Percentiles rank a stretch among this genome's conserved stretches.
These are phyloP conservation scores for Butorides virescens DNA, from an alignment of 2,113 vertebrate genomes.

Conservation along the genomic window DNA sequence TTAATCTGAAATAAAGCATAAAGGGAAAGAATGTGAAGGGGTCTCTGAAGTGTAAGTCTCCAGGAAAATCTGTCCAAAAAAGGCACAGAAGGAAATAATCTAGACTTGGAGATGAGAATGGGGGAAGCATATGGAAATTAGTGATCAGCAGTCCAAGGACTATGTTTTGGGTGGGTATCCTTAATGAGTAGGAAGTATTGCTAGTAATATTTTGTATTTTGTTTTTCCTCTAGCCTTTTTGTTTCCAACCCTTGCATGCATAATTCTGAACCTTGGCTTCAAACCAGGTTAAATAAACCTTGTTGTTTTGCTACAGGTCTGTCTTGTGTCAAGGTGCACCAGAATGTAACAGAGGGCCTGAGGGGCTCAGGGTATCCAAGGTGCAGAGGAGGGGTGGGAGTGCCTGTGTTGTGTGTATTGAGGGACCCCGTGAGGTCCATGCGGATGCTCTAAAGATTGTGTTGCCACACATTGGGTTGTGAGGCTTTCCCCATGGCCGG, in stretches of 20 bases:
- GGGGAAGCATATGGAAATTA: neutral
- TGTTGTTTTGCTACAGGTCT: neutral
- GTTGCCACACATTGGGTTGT: neutral
- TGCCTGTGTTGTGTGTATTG: neutral
- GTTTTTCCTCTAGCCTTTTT: neutral
- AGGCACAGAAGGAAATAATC: neutral
- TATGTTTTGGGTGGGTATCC: fast-evolving
- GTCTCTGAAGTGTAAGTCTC: neutral
- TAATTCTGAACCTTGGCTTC: constrained; percentile 9
- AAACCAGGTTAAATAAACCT: constrained; percentile 2
- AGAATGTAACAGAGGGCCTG: neutral
- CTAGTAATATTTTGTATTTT: neutral
- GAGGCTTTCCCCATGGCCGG: neutral
- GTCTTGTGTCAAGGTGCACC: neutral
- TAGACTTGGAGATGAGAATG: neutral
- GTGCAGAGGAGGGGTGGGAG: neutral
- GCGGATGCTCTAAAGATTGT: neutral
- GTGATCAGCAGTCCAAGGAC: neutral
- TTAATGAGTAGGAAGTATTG: neutral
- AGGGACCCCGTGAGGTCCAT: neutral
- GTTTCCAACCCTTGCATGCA: neutral
- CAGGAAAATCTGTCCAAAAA: neutral
- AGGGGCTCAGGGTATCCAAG: neutral
- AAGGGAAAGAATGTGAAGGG: neutral
- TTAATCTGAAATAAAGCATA: constrained; percentile 5